phyloP scores from a whole-genome alignment of 2,888 invertebrate genomes.

The Aphodius granarius region DNA sequence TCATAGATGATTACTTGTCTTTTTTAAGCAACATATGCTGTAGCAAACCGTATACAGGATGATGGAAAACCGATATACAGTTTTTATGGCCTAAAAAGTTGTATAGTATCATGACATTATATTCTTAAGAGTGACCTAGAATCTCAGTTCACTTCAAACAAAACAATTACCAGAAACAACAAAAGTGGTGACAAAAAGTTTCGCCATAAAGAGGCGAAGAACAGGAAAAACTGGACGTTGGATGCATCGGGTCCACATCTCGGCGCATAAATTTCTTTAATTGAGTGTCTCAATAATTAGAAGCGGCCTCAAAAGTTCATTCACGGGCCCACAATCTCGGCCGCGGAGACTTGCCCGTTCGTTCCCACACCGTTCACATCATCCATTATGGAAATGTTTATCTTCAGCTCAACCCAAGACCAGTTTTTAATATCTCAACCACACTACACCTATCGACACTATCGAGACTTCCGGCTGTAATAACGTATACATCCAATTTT shows the following conservation, averaged over 20 bases:
- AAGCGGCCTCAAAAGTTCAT: conserved; percentile 50
- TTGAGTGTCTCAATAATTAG: conserved; percentile 48
- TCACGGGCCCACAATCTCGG: conserved; percentile 38
- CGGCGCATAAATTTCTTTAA: conserved; percentile 45
- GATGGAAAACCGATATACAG: too few relatives aligned
- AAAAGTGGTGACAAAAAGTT: too few relatives aligned
- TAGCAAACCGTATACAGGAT: too few relatives aligned
- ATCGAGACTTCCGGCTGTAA: conserved; percentile 9
- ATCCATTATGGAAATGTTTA: conserved; percentile 39
- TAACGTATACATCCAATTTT: not conserved
- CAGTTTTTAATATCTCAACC: conserved; percentile 36
- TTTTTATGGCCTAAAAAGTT: too few relatives aligned
- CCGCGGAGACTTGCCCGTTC: too few relatives aligned
- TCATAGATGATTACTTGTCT: too few relatives aligned
- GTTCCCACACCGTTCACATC: conserved; percentile 46
- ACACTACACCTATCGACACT: not conserved
- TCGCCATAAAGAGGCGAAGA: too few relatives aligned
- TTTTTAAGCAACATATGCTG: too few relatives aligned
- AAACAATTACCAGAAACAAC: too few relatives aligned
- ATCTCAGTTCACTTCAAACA: too few relatives aligned
- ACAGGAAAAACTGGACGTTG: not conserved
- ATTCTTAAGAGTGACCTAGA: too few relatives aligned
- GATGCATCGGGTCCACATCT: conserved; percentile 27
- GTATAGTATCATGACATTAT: too few relatives aligned
- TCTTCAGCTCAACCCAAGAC: conserved; percentile 41